These are phyloP conservation scores for Osmerus eperlanus DNA, from an alignment of 2,113 vertebrate genomes.

Conservation along the genomic window DNA sequence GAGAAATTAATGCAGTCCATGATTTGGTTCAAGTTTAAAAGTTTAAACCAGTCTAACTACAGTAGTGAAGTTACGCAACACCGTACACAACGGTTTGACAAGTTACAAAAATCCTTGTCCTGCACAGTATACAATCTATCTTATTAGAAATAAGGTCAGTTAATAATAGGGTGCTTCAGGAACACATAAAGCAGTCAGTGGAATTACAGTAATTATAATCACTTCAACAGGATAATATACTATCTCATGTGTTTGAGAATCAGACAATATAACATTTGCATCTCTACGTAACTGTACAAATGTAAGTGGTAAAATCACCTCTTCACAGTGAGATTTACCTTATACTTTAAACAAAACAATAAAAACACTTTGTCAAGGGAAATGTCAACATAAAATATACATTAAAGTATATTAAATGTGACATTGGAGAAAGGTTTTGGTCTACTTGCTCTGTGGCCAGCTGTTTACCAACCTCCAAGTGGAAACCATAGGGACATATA, in stretches of 20 bases:
- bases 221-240: slow-evolving; percentile 34
- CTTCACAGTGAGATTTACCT: not conserved
- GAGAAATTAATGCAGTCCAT: not conserved
- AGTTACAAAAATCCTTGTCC: not conserved
- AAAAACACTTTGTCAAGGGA: slow-evolving; percentile 5
- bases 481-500: slow-evolving; percentile 28
- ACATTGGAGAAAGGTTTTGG: slow-evolving; percentile 4
- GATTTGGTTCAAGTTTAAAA: too few relatives aligned
- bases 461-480: slow-evolving; percentile 21
- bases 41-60: slow-evolving; percentile 1
- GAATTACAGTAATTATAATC: slow-evolving; percentile 24
- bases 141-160: not conserved
- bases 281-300: not conserved
- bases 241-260: not conserved
- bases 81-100: not conserved
- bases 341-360: not conserved
- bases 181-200: slow-evolving; percentile 19
- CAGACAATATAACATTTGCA: not conserved
- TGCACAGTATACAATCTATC: not conserved
- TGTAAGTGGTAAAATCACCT: not conserved
- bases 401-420: slow-evolving; percentile 11
- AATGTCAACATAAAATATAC: slow-evolving; percentile 30
- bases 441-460: slow-evolving; percentile 20
- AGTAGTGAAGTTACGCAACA: not conserved
- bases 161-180: slow-evolving; percentile 48